A percentile compares a stretch with the other conserved stretches of the same genome.
These are phyloP conservation scores for Ramphastos sulfuratus DNA, from an alignment of 2,113 vertebrate genomes.

Conservation along the genomic window DNA sequence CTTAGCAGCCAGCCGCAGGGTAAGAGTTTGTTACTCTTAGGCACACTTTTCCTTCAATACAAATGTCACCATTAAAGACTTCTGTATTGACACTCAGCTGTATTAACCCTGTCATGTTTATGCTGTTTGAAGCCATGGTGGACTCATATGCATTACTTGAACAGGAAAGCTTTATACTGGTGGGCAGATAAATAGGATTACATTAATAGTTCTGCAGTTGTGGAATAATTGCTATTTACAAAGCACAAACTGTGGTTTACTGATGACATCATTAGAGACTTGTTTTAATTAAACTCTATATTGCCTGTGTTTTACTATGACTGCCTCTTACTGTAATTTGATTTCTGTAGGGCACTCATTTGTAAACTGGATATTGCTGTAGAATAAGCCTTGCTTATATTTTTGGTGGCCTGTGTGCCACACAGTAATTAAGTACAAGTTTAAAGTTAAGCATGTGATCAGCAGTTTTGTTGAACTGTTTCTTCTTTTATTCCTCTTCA, in stretches of 20 bases:
- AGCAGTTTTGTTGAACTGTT: neutral
- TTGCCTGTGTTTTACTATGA: neutral
- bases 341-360: neutral
- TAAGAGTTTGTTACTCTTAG: neutral
- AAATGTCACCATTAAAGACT: neutral
- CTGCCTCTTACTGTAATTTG: conserved; percentile 29
- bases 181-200: conserved; percentile 16
- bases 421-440: neutral
- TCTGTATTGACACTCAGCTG: neutral
- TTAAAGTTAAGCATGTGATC: neutral
- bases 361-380: conserved; percentile 14
- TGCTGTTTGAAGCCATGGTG: conserved; percentile 13
- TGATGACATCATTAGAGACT: conserved; percentile 25
- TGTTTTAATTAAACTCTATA: conserved; percentile 37
- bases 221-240: conserved; percentile 17
- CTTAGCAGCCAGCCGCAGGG: neutral
- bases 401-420: neutral
- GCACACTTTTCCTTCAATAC: neutral
- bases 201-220: conserved; percentile 23
- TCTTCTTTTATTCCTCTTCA: conserved; percentile 3
- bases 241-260: neutral
- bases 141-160: neutral
- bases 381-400: neutral
- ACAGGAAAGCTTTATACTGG: neutral
- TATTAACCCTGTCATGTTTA: neutral